These are phyloP conservation scores for Prenolepis imparis DNA, from an alignment of 2,888 invertebrate genomes.

Conservation along the genomic window DNA sequence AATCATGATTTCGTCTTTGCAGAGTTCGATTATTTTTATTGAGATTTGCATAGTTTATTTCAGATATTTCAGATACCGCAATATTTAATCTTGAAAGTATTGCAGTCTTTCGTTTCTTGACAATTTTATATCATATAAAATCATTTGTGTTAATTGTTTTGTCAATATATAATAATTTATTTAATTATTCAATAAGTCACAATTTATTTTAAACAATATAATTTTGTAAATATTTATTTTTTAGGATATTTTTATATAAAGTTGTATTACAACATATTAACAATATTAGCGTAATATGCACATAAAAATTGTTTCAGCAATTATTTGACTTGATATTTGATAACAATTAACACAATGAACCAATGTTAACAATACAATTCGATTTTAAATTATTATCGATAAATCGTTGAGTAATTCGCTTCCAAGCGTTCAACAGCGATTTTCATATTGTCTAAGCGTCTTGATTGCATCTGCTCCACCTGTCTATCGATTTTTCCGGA, in stretches of 20 bases:
- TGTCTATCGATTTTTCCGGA: constrained; percentile 79
- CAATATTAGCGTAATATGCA: too few species aligned
- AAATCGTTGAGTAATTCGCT: not conserved
- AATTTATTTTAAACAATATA: not conserved
- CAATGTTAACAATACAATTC: not conserved
- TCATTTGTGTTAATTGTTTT: not conserved
- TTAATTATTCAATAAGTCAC: not conserved
- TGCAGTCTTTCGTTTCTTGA: not conserved
- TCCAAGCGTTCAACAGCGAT: not conserved
- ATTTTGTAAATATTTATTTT: not conserved
- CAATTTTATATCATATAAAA: not conserved
- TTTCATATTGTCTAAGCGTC: constrained; percentile 25
- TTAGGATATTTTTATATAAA: not conserved
- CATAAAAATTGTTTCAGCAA: not conserved
- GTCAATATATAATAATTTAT: not conserved
- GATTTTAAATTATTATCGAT: not conserved
- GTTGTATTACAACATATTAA: not conserved
- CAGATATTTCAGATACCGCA: not conserved
- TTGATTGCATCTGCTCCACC: constrained; percentile 74
- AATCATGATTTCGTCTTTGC: not conserved
- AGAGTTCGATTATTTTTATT: constrained; percentile 3
- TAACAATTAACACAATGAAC: not conserved
- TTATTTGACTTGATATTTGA: not conserved
- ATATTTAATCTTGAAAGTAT: not conserved
- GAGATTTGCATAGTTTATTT: not conserved